These are phyloP conservation scores for Eupithecia dodoneata DNA, from an alignment of 2,888 invertebrate genomes.

Conservation along the genomic window DNA sequence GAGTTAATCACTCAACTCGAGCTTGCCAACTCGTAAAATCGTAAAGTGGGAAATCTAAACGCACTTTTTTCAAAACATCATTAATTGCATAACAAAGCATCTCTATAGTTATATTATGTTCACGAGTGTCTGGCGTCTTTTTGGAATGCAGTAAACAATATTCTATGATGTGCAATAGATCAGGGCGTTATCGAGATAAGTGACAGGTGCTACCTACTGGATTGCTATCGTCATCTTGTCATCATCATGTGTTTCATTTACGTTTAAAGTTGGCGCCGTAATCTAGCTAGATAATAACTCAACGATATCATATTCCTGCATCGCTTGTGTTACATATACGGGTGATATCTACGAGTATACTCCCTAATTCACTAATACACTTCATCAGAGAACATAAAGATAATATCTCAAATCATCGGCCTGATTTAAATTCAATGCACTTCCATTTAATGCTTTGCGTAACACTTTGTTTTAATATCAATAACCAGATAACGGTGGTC, in stretches of 20 bases:
- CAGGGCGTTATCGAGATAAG: conserved; percentile 17
- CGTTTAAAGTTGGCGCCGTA: conserved; percentile 26
- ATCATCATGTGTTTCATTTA: conserved; percentile 22
- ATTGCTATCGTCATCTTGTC: conserved; percentile 24
- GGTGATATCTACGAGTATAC: not conserved
- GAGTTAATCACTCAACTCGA: conserved; percentile 42
- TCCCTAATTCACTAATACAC: not conserved
- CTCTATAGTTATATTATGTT: conserved; percentile 3
- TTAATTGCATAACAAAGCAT: conserved; percentile 38
- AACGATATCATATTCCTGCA: conserved; percentile 6
- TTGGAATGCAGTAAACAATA: conserved; percentile 17
- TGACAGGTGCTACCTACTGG: conserved; percentile 18
- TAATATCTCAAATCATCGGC: not conserved
- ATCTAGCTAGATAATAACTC: conserved; percentile 25
- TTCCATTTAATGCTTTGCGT: not conserved
- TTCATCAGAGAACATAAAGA: not conserved
- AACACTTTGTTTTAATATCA: not conserved
- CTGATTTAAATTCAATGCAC: not conserved
- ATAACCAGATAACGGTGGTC: not conserved
- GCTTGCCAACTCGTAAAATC: conserved; percentile 47
- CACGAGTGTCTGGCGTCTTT: not conserved
- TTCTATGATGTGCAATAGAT: conserved; percentile 17
- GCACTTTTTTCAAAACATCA: conserved; percentile 40
- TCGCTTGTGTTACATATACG: not conserved
- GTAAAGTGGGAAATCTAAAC: conserved; percentile 40